Base-by-base conservation (phyloP, 2,797 vertebrate genomes). In the Tenualosa thibaudeaui region DNA sequence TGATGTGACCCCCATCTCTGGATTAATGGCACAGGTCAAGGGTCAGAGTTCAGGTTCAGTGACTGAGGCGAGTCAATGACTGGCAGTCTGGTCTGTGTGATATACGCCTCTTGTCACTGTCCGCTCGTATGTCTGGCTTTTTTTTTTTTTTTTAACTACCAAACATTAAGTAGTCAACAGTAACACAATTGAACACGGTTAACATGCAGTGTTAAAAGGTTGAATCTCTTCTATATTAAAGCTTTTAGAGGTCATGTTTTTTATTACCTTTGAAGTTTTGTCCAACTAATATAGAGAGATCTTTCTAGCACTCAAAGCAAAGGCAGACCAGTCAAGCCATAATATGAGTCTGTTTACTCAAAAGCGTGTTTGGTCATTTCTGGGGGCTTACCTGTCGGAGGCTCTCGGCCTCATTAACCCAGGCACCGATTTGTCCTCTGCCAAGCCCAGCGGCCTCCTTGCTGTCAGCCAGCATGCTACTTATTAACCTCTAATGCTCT, bases 401-500 rank as follows among this genome's bases (percentile, higher is more conserved):
- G 15, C 71, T 19, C 40, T 43, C 19, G 71, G 13, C 71, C 71
- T 40, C 71, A 78, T 78, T 78, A 78, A 78, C 71, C 71, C 71
- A 19, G 17, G 1, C 71, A 78, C 19, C 37, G 19, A 78, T 22
- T 40, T 62, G 58, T 62, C 58, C 58, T 24, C 58, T 43, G 19
- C 15, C 26, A 19, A 7, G 71, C 37, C 71, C 71, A 43, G 40
- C 37, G 17, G 40, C 71, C 40, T 78, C 71, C 40, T 78, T 15
- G 31, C 71, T 19, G 40, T 19, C 71, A 78, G 40, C 19, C 40
- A 46, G 37, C 17, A 6, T 43, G 71, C 71, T 94, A 93, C 98
- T 98, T 98, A 98, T 98, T 97, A 95, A 91, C 93, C 94, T 94
- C 94, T 96, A 96, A 97, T 97, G 96, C 97, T 96, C 95, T 95